Conservation (phyloP, 2,888 invertebrate species). For the Leucozona laternaria region DNA sequence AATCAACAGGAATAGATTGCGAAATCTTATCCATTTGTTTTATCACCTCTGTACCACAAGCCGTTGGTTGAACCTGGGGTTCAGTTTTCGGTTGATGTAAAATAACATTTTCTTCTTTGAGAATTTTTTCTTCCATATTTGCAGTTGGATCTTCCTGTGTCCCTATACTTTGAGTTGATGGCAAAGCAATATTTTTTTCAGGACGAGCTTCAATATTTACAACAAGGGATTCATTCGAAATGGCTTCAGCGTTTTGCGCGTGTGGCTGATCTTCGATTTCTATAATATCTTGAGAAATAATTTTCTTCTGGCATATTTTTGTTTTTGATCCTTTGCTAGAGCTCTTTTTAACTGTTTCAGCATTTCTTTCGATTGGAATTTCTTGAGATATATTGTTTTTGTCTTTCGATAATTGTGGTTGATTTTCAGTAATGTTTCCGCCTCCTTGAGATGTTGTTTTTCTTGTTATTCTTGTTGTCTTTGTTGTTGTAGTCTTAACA, state of each 20-base stretch:
- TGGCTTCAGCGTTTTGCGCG: background rate
- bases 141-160: background rate
- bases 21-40: background rate
- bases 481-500: constrained; percentile 81
- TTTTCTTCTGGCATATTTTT: constrained; percentile 4
- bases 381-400: background rate
- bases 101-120: background rate
- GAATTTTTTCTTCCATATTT: background rate
- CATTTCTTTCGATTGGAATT: background rate
- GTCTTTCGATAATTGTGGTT: constrained; percentile 7
- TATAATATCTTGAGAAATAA: too few relatives aligned
- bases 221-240: background rate
- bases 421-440: constrained; percentile 76
- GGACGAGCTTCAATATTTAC: background rate
- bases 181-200: background rate
- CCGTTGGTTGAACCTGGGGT: background rate
- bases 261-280: background rate
- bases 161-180: background rate
- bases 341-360: background rate
- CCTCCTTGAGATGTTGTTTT: constrained; percentile 79
- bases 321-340: background rate
- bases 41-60: background rate
- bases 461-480: constrained; percentile 81
- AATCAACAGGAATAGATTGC: background rate
- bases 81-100: background rate